phyloP scores from a whole-genome alignment of 37 sponge, comb jelly and placozoan species.

The Oscarella lobularis region DNA sequence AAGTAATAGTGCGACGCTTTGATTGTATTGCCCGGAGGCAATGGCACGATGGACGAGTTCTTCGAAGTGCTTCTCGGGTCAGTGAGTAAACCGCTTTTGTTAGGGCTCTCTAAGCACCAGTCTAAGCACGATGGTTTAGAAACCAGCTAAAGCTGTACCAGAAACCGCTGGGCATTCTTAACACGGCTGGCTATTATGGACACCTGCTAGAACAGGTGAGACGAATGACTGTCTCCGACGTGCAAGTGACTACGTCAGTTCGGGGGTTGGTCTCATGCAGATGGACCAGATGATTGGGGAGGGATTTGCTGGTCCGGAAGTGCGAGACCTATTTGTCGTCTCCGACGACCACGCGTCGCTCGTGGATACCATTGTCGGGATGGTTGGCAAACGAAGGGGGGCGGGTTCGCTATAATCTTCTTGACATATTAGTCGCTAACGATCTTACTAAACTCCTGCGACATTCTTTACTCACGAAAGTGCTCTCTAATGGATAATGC shows the following conservation, averaged over 20 bases:
- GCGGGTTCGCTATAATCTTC: too few relatives aligned
- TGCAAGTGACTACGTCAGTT: too few relatives aligned
- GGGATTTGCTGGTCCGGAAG: neutral
- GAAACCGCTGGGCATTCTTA: neutral
- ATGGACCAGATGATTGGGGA: neutral
- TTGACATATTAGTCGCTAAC: too few relatives aligned
- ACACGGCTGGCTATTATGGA: neutral
- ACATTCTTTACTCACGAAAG: too few relatives aligned
- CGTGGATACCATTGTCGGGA: neutral
- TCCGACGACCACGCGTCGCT: neutral
- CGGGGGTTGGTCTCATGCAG: neutral
- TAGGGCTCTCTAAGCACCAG: neutral
- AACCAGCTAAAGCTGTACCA: neutral
- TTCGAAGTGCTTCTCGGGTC: slow-evolving; percentile 3
- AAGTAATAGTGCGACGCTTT: slow-evolving; percentile 5
- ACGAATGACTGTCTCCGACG: too few relatives aligned
- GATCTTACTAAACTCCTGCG: too few relatives aligned
- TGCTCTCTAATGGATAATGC: too few relatives aligned
- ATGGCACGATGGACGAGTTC: slow-evolving; percentile 1
- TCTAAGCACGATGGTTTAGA: neutral
- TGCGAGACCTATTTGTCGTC: neutral
- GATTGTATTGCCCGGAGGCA: neutral
- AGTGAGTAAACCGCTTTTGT: neutral
- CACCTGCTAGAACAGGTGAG: neutral
- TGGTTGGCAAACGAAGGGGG: too few relatives aligned